These are phyloP conservation scores for Tiphia femorata DNA, from an alignment of 2,888 invertebrate species.

Conservation along the genomic window DNA sequence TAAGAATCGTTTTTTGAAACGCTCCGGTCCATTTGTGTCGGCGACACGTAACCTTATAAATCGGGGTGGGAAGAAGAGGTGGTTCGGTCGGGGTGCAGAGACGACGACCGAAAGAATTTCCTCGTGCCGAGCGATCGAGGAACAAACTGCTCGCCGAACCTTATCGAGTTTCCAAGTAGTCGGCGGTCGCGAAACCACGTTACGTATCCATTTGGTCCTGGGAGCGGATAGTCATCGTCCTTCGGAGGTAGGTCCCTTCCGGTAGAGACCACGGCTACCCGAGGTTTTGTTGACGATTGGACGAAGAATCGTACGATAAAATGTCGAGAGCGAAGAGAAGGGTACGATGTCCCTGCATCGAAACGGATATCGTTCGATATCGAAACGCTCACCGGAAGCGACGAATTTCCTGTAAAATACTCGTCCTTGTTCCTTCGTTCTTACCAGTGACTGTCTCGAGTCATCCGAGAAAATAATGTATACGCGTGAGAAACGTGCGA, in stretches of 20 bases:
- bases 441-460: too few relatives aligned
- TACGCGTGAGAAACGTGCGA: too few relatives aligned
- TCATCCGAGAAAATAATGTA: too few relatives aligned
- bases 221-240: too few relatives aligned
- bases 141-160: conserved; percentile 4
- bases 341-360: too few relatives aligned
- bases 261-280: neutral
- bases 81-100: conserved; percentile 19
- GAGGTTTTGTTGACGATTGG: neutral
- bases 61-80: too few relatives aligned
- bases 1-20: neutral
- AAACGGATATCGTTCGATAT: too few relatives aligned
- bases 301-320: neutral
- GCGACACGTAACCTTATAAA: neutral
- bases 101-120: conserved; percentile 7
- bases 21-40: neutral
- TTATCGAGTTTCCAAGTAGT: conserved; percentile 3
- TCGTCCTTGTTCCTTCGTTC: too few relatives aligned
- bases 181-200: conserved; percentile 2
- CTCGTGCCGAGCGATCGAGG: neutral
- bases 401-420: too few relatives aligned
- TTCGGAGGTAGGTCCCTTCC: too few relatives aligned
- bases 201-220: conserved; percentile 1
- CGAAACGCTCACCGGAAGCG: too few relatives aligned
- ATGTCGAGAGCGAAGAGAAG: too few relatives aligned